Evolutionary conservation across 2,797 vertebrate species (phyloP).

Genomic region (Craterocephalus amniculus): DNA sequence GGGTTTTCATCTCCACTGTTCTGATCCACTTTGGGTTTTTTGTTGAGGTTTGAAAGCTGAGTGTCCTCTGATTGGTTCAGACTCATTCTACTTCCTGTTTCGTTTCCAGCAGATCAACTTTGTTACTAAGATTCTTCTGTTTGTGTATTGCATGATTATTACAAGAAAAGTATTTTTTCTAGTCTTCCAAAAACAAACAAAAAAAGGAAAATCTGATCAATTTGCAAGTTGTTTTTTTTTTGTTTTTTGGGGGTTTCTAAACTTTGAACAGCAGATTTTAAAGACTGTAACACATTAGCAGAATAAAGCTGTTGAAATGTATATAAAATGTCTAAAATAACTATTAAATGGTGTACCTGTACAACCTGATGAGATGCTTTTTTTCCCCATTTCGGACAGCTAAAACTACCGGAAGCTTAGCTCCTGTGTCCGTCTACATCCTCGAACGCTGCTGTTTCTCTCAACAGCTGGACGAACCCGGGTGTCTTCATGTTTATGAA

Average conservation of each 20-base stretch:
- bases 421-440: no score
- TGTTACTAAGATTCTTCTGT: conserved; percentile 89
- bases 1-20: conserved; percentile 74
- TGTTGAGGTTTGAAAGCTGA: conserved; percentile 78
- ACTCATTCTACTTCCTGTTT: conserved; percentile 12
- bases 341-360: conserved; percentile 99
- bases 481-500: no score
- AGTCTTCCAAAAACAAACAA: conserved; percentile 91
- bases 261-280: conserved; percentile 95
- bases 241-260: conserved; percentile 89
- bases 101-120: conserved; percentile 82
- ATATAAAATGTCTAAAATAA: conserved; percentile 99
- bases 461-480: no score
- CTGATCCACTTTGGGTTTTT: conserved; percentile 43
- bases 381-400: conserved; percentile 26
- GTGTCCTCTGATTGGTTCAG: conserved; percentile 80
- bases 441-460: no score
- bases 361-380: conserved; percentile 63
- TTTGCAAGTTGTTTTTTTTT: conserved; percentile 94
- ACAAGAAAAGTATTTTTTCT: conserved; percentile 99
- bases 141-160: conserved; percentile 98
- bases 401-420: not conserved
- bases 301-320: conserved; percentile 96
- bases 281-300: conserved; percentile 96
- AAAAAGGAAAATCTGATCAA: conserved; percentile 88